Percentiles rank a stretch among this genome's conserved stretches.
Evolutionary conservation across 2,113 vertebrate species (phyloP).

Genomic region (Zosterops borbonicus): DNA sequence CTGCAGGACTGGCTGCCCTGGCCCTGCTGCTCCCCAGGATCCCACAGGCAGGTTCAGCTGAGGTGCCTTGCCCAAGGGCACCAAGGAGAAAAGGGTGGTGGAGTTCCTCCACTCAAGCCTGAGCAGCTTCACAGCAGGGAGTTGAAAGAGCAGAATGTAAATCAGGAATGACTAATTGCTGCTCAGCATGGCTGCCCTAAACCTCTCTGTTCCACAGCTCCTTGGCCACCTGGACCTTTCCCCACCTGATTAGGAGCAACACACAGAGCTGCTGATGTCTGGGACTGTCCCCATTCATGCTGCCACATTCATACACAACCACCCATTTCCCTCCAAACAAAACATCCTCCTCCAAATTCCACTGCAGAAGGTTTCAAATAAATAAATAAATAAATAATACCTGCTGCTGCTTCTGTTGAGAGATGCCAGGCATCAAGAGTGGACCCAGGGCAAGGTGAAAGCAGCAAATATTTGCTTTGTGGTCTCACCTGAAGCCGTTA

Average conservation of each 20-base stretch:
- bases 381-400: background rate
- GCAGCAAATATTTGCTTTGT: background rate
- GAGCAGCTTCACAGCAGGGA: constrained; percentile 44
- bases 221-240: background rate
- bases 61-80: constrained; percentile 41
- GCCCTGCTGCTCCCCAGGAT: background rate
- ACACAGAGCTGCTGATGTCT: fast-evolving
- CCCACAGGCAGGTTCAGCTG: background rate
- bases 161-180: constrained; percentile 44
- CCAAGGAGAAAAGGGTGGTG: background rate
- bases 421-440: background rate
- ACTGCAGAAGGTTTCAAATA: background rate
- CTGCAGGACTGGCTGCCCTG: background rate
- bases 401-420: background rate
- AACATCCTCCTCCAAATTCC: background rate
- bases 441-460: background rate
- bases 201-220: background rate
- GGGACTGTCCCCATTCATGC: fast-evolving
- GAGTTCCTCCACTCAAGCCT: background rate
- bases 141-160: constrained; percentile 47
- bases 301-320: background rate
- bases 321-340: background rate
- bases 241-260: background rate
- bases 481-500: background rate
- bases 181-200: background rate